These are phyloP conservation scores for Heliothis peltigera DNA, from an alignment of 2,888 invertebrate species.

Conservation along the genomic window DNA sequence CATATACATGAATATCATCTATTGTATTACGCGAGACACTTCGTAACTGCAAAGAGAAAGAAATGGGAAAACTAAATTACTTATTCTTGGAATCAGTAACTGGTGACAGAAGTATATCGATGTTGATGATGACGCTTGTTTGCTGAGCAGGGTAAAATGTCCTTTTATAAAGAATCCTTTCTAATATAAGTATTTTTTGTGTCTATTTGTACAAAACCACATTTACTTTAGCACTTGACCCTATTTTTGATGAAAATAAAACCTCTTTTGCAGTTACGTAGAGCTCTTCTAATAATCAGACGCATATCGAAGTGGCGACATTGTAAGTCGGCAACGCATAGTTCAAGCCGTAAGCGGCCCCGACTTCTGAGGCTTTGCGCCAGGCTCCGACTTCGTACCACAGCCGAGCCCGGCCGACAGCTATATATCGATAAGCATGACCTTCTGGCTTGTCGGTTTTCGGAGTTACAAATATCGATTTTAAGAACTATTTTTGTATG, in stretches of 20 bases:
- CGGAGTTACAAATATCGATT: not conserved
- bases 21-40: conserved; percentile 26
- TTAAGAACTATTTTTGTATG: conserved; percentile 1
- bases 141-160: too few species aligned
- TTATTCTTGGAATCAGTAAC: too few species aligned
- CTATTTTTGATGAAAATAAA: not conserved
- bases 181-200: too few species aligned
- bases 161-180: too few species aligned
- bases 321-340: conserved; percentile 66
- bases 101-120: too few species aligned
- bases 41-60: conserved; percentile 33
- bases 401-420: conserved; percentile 74
- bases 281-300: conserved; percentile 47
- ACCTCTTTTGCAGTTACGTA: conserved; percentile 39
- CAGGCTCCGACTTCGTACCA: conserved; percentile 80
- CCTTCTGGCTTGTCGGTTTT: conserved; percentile 76
- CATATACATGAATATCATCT: conserved; percentile 47
- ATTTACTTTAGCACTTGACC: too few species aligned
- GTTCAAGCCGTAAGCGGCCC: conserved; percentile 77
- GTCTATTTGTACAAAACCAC: too few species aligned
- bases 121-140: too few species aligned
- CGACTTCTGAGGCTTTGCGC: conserved; percentile 79
- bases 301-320: conserved; percentile 48
- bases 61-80: too few species aligned
- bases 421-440: conserved; percentile 78